phyloP scores from a whole-genome alignment of 1,140 invertebrate species.

The Venturia canescens region DNA sequence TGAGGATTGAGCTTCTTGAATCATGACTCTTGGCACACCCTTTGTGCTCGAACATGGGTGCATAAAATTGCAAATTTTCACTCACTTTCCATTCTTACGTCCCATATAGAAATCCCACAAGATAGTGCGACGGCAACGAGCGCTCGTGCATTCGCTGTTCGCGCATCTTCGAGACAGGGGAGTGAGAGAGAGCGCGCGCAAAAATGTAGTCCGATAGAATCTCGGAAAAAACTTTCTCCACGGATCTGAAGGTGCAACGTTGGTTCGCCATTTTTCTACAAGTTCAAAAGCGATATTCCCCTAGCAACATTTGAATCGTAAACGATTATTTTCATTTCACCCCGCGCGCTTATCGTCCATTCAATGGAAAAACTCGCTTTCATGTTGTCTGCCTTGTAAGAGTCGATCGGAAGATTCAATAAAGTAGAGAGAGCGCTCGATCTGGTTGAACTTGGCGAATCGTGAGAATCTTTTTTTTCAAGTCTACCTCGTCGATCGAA shows the following conservation, averaged over 20 bases:
- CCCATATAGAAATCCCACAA: conserved; percentile 20
- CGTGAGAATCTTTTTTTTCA: conserved; percentile 18
- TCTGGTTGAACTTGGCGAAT: conserved; percentile 15
- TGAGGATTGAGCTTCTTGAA: not conserved
- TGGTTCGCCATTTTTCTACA: not conserved
- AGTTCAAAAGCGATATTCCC: not conserved
- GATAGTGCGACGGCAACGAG: not conserved
- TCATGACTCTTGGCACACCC: too few relatives aligned
- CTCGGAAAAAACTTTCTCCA: conserved; percentile 19
- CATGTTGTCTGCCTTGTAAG: not conserved
- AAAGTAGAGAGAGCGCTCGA: conserved; percentile 26
- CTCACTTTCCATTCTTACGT: conserved; percentile 39
- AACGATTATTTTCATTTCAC: not conserved
- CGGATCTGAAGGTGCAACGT: not conserved
- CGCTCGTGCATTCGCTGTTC: not conserved
- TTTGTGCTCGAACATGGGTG: not conserved
- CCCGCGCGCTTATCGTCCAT: conserved; percentile 14
- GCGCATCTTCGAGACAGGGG: not conserved
- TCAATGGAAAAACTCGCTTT: conserved; percentile 2
- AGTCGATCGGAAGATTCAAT: not conserved
- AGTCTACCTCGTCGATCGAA: not conserved
- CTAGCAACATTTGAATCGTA: not conserved
- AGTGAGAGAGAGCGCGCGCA: not conserved
- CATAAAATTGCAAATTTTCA: conserved; percentile 1
- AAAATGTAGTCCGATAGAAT: too few relatives aligned